Conservation (phyloP, 2,888 invertebrate genomes). For the Griposia aprilina region DNA sequence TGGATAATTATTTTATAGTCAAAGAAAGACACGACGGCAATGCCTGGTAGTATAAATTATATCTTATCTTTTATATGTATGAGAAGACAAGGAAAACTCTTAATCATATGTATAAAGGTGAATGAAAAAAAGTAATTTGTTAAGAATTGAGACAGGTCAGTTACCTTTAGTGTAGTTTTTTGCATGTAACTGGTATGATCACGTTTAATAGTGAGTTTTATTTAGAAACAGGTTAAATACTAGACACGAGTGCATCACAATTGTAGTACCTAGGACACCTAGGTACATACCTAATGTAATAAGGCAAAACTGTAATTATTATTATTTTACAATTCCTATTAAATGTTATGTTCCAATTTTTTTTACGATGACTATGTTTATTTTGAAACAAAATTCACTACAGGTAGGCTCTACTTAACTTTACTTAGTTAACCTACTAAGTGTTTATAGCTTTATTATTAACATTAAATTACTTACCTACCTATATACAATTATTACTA, state of each 20-base stretch:
- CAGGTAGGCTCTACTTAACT: not conserved
- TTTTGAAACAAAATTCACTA: not conserved
- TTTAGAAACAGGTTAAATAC: slow-evolving; percentile 8
- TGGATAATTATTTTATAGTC: not conserved
- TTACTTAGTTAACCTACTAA: not conserved
- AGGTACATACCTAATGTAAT: not conserved
- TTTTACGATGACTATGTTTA: not conserved
- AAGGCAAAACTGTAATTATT: not conserved
- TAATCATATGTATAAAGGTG: not conserved
- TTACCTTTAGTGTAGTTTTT: slow-evolving; percentile 13
- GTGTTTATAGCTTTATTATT: not conserved
- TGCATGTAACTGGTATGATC: not conserved
- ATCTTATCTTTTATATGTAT: not conserved
- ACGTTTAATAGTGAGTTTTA: not conserved
- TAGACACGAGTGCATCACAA: not conserved
- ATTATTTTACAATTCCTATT: not conserved
- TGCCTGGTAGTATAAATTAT: not conserved
- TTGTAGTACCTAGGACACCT: not conserved
- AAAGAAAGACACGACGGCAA: not conserved
- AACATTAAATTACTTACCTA: not conserved
- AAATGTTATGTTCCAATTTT: not conserved
- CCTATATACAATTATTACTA: not conserved
- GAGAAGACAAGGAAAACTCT: not conserved
- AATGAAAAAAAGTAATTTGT: not conserved
- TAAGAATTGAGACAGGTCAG: slow-evolving; percentile 43